Evolutionary conservation across 1,140 invertebrate species (phyloP), one percentile per base, ranked within the genome.

Genomic region (Anoplophora glabripennis): DNA sequence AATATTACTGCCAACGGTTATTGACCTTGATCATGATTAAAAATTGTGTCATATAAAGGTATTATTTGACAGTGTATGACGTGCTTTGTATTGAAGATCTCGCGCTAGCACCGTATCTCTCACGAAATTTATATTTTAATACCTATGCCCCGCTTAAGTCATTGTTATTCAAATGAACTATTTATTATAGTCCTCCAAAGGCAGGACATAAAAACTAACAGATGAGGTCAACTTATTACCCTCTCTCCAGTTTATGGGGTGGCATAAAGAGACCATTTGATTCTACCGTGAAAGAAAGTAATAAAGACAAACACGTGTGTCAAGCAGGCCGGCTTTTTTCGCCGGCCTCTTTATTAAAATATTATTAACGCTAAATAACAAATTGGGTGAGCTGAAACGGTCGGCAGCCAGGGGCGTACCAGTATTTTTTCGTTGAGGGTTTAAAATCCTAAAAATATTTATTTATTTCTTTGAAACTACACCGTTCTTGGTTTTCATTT

Each of bases 231-330:
- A 44, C 52, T 15, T 33, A 44, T 54, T 34, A 44, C 52, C 52
- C 52, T 54, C 40, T 42, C 28, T 36, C 8, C 17, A 36, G 9
- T 11, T 54, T 54, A 44, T 54, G 44, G 7, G 52, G 44, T n/a
- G 36, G 18, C 52, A 34, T 34, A 54, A 34, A 54, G 44, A 54
- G 44, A 37, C 21, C 18, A 54, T 54, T 53, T 44, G 52, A 53
- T 53, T 40, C 15, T 33, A 14, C 44, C 35, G 21, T 54, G 36
- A 54, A 42, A 54, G 41, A 54, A 54, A 54, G 52, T 54, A 54
- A 54, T 54, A 54, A 54, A 54, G 44, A 42, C 44, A 54, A 54
- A 54, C 52, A 54, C 52, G 52, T 54, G 52, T 54, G 38, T 45
- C 36, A 14, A 15, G 34, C 37, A 38, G 49, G 8, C 41, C n/a